phyloP scores from a whole-genome alignment of 2,888 invertebrate genomes.

The Morpho helenor region DNA sequence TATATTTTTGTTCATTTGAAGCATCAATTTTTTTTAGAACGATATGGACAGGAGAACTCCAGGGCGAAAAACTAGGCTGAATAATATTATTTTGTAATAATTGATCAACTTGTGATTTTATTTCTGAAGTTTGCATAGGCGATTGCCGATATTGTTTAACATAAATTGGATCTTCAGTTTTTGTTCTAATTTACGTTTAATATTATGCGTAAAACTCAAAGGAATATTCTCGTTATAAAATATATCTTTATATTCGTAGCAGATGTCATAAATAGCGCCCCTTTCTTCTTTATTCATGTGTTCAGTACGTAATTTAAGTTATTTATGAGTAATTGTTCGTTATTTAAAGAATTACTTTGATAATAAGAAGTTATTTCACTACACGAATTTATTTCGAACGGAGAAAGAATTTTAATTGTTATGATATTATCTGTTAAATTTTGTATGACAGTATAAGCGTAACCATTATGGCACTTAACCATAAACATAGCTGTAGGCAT shows the following conservation, averaged over 20 bases:
- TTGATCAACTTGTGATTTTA: slow-evolving; percentile 26
- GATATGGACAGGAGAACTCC: slow-evolving; percentile 32
- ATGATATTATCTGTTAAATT: background rate
- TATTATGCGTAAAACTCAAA: slow-evolving; percentile 27
- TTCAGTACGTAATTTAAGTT: slow-evolving; percentile 17
- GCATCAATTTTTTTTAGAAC: slow-evolving; percentile 31
- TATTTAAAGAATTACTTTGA: background rate
- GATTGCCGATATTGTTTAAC: slow-evolving; percentile 22
- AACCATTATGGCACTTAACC: background rate
- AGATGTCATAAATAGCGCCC: slow-evolving; percentile 16
- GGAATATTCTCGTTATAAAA: slow-evolving; percentile 29
- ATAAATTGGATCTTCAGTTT: slow-evolving; percentile 28
- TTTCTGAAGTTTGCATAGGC: slow-evolving; percentile 19
- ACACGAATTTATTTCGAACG: background rate
- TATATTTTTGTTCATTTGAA: slow-evolving; percentile 24
- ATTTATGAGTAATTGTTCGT: slow-evolving; percentile 2
- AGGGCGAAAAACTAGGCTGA: slow-evolving; percentile 24
- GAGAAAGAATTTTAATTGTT: background rate
- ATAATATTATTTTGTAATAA: slow-evolving; percentile 26
- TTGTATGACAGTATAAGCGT: background rate
- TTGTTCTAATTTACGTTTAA: slow-evolving; percentile 36
- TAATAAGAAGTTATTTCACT: background rate
- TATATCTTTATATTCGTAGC: slow-evolving; percentile 30
- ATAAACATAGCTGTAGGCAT: background rate
- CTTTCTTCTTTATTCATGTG: slow-evolving; percentile 25